A percentile compares a stretch with the other conserved stretches of the same genome.
Evolutionary conservation across 1,140 invertebrate species (phyloP).

Genomic region (Diorhabda elongata): DNA sequence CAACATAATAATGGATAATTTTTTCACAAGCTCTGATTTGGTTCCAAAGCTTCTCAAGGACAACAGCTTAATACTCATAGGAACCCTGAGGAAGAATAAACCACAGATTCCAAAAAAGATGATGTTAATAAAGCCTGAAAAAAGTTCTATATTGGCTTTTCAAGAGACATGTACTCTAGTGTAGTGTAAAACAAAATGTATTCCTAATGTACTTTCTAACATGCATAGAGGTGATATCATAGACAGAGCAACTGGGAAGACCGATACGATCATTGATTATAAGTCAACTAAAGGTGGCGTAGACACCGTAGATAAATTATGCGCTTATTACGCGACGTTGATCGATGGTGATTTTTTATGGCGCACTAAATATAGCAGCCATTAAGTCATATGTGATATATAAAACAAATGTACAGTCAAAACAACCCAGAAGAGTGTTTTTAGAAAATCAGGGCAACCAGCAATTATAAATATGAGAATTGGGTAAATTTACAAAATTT

Average conservation of each 20-base stretch:
- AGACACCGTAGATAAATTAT: too few species aligned
- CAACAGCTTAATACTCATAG: constrained; percentile 12
- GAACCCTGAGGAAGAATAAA: constrained; percentile 21
- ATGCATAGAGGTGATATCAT: too few species aligned
- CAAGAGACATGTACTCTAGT: too few species aligned
- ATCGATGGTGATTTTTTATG: too few species aligned
- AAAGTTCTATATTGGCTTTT: neutral
- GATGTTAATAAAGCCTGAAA: neutral
- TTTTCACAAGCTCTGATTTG: neutral
- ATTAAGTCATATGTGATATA: neutral
- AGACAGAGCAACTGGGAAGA: too few species aligned
- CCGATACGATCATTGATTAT: too few species aligned
- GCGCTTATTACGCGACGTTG: too few species aligned
- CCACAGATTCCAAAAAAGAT: constrained; percentile 9
- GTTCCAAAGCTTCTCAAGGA: constrained; percentile 11
- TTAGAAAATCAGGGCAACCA: neutral
- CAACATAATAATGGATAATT: too few species aligned
- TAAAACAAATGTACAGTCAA: neutral
- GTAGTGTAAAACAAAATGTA: too few species aligned
- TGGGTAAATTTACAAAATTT: neutral
- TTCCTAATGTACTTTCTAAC: too few species aligned
- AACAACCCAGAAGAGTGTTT: neutral
- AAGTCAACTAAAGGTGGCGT: too few species aligned
- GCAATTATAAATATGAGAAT: neutral
- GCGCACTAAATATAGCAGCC: too few species aligned